Percentiles rank a stretch among this genome's conserved stretches.
These are phyloP conservation scores for Dorcus hopei DNA, from an alignment of 2,888 invertebrate genomes.

Conservation along the genomic window DNA sequence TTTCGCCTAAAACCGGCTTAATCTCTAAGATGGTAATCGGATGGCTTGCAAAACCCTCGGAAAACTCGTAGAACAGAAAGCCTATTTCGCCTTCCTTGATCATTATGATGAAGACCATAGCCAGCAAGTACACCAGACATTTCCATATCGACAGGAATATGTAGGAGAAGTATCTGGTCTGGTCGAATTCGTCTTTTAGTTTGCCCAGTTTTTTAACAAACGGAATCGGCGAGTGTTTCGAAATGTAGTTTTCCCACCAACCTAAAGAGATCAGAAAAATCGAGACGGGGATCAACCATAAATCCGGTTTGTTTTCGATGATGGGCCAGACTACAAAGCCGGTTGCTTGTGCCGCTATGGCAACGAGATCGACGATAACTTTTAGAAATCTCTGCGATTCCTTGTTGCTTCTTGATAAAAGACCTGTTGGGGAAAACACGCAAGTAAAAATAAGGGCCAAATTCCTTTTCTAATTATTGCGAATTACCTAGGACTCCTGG, in stretches of 20 bases:
- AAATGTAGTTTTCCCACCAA: constrained; percentile 99
- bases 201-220: constrained; percentile 71
- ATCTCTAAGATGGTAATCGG: constrained; percentile 62
- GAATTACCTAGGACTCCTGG: constrained; percentile 67
- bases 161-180: constrained; percentile 85
- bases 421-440: constrained; percentile 52
- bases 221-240: constrained; percentile 77
- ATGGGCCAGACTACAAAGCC: constrained; percentile 92
- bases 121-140: constrained; percentile 74
- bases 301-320: constrained; percentile 67
- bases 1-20: constrained; percentile 59
- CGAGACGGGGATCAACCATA: constrained; percentile 85
- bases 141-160: constrained; percentile 92
- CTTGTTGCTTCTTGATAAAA: constrained; percentile 78
- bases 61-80: constrained; percentile 73
- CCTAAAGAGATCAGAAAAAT: constrained; percentile 84
- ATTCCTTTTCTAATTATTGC: not conserved
- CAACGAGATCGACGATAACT: constrained; percentile 78
- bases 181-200: constrained; percentile 74
- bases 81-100: constrained; percentile 73
- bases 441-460: not conserved
- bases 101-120: constrained; percentile 70
- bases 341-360: constrained; percentile 84
- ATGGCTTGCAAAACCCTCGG: constrained; percentile 72
- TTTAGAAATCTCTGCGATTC: constrained; percentile 76